phyloP scores from a whole-genome alignment of 1,140 invertebrate species.

The Drosophila orena region DNA sequence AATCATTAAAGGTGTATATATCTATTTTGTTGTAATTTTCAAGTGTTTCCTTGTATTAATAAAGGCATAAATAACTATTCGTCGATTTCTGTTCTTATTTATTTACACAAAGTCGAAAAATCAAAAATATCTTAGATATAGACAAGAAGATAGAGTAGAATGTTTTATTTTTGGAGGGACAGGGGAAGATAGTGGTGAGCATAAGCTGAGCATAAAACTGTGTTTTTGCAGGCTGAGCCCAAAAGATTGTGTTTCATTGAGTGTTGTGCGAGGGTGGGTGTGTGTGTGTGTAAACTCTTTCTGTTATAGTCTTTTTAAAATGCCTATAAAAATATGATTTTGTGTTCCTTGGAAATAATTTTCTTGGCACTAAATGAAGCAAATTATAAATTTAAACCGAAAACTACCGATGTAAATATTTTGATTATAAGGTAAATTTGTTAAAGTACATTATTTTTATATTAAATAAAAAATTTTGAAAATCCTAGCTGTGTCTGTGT shows the following conservation, averaged over 20 bases:
- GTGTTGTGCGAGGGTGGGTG: slow-evolving; percentile 24
- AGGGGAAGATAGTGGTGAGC: slow-evolving; percentile 7
- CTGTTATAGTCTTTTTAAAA: slow-evolving; percentile 54
- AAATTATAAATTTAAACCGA: slow-evolving; percentile 40
- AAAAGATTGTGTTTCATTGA: slow-evolving; percentile 25
- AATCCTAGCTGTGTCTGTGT: slow-evolving; percentile 28
- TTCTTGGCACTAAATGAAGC: slow-evolving; percentile 69
- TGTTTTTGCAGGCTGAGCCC: slow-evolving; percentile 56
- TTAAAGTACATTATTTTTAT: slow-evolving; percentile 65
- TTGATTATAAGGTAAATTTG: slow-evolving; percentile 56
- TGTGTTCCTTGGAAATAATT: slow-evolving; percentile 52
- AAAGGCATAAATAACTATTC: slow-evolving; percentile 75
- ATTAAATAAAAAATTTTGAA: slow-evolving; percentile 64
- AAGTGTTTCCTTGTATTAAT: slow-evolving; percentile 53
- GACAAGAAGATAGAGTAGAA: slow-evolving; percentile 17
- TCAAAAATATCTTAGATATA: slow-evolving; percentile 45
- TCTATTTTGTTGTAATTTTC: slow-evolving; percentile 39
- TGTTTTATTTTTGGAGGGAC: slow-evolving; percentile 14
- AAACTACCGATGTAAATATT: slow-evolving; percentile 39
- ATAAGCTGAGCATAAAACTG: slow-evolving; percentile 54
- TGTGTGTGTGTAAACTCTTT: slow-evolving; percentile 30
- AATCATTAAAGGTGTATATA: slow-evolving; percentile 44
- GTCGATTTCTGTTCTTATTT: slow-evolving; percentile 51
- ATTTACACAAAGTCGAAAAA: slow-evolving; percentile 65
- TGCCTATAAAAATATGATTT: slow-evolving; percentile 79